These are phyloP conservation scores for Alfaro cultratus DNA, from an alignment of 2,797 vertebrate species.

Conservation along the genomic window DNA sequence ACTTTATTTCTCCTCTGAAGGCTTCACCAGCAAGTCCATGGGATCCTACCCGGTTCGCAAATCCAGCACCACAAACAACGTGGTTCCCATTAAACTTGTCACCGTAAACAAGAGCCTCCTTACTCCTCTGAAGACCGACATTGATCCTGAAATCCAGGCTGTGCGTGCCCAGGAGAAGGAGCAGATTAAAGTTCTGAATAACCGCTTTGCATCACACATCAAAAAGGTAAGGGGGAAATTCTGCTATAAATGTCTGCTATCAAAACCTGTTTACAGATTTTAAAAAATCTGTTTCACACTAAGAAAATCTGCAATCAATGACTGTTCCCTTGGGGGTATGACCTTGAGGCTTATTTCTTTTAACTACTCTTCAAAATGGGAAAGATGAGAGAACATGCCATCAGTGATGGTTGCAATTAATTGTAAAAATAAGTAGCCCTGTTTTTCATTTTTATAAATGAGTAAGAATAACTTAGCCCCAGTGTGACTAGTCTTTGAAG, in stretches of 20 bases:
- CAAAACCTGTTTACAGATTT: background rate
- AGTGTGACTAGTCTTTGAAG: background rate
- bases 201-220: constrained; percentile 89
- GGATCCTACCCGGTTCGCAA: constrained; percentile 45
- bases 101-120: constrained; percentile 84
- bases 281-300: background rate
- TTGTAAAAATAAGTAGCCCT: background rate
- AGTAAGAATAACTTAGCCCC: background rate
- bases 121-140: constrained; percentile 68
- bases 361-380: background rate
- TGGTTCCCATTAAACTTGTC: constrained; percentile 73
- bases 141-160: constrained; percentile 78
- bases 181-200: constrained; percentile 92
- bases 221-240: constrained; percentile 82
- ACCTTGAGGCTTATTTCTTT: background rate
- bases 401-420: background rate
- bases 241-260: background rate
- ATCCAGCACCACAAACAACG: constrained; percentile 1
- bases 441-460: background rate
- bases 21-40: constrained; percentile 70
- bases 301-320: background rate
- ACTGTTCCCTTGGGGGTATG: background rate
- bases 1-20: background rate
- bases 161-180: constrained; percentile 88
- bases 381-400: background rate